phyloP scores from a whole-genome alignment of 2,888 invertebrate genomes.

The Dinocampus coccinellae region DNA sequence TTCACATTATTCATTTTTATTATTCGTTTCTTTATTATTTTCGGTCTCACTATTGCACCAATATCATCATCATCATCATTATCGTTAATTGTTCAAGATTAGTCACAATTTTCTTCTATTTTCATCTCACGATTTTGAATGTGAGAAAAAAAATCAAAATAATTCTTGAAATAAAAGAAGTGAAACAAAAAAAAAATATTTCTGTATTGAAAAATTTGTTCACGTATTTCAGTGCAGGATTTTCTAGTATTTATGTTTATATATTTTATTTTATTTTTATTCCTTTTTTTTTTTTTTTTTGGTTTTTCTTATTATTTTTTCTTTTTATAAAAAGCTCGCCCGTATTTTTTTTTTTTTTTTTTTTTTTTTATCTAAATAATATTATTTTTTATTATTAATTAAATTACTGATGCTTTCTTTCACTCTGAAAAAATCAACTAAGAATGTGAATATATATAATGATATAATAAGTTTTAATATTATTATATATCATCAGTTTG shows the following conservation, averaged over 20 bases:
- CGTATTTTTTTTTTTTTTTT: not conserved
- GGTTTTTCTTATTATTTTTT: not conserved
- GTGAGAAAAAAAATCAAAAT: slow-evolving; percentile 49
- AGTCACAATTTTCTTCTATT: slow-evolving; percentile 47
- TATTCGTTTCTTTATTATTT: slow-evolving; percentile 33
- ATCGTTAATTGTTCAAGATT: too few relatives aligned
- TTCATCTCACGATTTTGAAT: slow-evolving; percentile 46
- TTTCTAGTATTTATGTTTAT: not conserved
- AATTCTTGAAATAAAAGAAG: too few relatives aligned
- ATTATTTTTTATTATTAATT: not conserved
- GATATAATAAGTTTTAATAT: not conserved
- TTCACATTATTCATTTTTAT: slow-evolving; percentile 21
- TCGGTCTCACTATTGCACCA: slow-evolving; percentile 60
- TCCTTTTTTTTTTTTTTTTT: not conserved
- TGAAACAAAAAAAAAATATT: too few relatives aligned
- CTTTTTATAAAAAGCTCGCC: slow-evolving; percentile 54
- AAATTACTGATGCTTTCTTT: not conserved
- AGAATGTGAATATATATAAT: not conserved
- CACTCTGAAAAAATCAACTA: slow-evolving; percentile 7
- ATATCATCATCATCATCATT: too few relatives aligned
- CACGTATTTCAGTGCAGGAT: not conserved
- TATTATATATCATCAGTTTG: not conserved
- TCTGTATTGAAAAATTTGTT: not conserved
- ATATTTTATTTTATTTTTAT: not conserved
- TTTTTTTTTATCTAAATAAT: not conserved